Conservation (phyloP, 2,797 vertebrate genomes). For the Acomys russatus region DNA sequence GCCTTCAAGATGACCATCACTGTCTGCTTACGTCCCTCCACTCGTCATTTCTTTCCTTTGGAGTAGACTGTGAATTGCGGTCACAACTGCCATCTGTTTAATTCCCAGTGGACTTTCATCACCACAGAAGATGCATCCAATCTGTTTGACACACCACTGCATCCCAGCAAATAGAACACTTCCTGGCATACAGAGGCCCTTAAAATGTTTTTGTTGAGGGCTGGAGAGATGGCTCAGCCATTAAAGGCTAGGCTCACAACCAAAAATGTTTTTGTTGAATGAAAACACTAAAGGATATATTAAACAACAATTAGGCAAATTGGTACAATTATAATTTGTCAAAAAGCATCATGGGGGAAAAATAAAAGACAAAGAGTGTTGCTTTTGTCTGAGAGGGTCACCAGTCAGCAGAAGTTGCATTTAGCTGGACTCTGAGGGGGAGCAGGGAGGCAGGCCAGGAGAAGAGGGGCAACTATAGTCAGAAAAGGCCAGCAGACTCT, state of each 20-base stretch:
- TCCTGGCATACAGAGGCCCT: slow-evolving; percentile 8
- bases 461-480: background rate
- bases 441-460: background rate
- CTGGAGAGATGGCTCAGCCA: no score
- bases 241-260: no score
- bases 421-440: background rate
- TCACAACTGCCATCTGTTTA: background rate
- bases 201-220: background rate
- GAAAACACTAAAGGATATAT: slow-evolving; percentile 49
- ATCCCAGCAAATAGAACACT: background rate
- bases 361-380: no score
- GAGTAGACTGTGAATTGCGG: background rate
- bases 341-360: background rate
- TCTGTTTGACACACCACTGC: background rate
- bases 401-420: background rate
- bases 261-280: background rate
- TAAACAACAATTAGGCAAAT: slow-evolving; percentile 1
- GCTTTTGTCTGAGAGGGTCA: background rate
- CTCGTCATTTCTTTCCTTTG: background rate
- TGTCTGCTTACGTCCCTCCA: background rate
- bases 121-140: background rate
- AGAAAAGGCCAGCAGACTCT: background rate
- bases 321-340: slow-evolving; percentile 1
- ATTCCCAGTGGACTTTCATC: background rate
- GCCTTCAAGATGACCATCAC: background rate